Base-by-base conservation (phyloP, 2,888 invertebrate genomes). In the Alcis repandata region DNA sequence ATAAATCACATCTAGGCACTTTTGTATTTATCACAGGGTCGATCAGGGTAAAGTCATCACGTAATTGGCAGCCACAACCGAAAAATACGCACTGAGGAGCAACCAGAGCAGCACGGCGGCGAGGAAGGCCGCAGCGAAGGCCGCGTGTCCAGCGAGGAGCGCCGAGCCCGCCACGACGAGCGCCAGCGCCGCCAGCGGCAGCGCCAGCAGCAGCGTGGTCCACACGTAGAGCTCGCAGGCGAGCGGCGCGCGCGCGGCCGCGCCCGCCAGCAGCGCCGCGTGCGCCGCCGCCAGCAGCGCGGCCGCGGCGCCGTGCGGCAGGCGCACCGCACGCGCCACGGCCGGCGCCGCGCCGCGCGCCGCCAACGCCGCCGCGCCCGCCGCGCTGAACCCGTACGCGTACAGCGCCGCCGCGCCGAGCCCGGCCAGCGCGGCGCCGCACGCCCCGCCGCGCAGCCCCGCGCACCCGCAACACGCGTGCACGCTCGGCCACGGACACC, bases 221-320 rank as follows among this genome's bases (percentile, higher is more conserved):
- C 85, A 85, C 56, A 81, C 74, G 75, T 82, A 83, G 59, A 84
- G 68, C 70, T 82, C 85, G 73, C 80, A 80, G 8, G 54, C 11
- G 52, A 84, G 75, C 17, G 76, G 65, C 63, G 77, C 78, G 69
- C 77, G 54, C 61, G 51, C 33, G 8, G n/a, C 19, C 22, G 72
- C 79, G 17, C 72, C 84, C 13, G 63, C 52, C 53, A 83, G 49
- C 65, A 85, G 75, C 63, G 82, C 59, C 58, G 69, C 64, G 72
- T 82, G 77, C 59, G 76, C 73, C 11, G 79, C 79, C 62, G 69
- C 53, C 48, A 81, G 67, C 61, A 83, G 66, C 61, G 81, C 79
- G 67, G 81, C 83, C n/a, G 75, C 57, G 52, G 69, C 67, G 27
- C 82, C 82, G 71, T 79, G 78, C 62, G 71, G 70, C 70, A 72